phyloP scores from a whole-genome alignment of 2,113 vertebrate genomes.

The Pteropus alecto region DNA sequence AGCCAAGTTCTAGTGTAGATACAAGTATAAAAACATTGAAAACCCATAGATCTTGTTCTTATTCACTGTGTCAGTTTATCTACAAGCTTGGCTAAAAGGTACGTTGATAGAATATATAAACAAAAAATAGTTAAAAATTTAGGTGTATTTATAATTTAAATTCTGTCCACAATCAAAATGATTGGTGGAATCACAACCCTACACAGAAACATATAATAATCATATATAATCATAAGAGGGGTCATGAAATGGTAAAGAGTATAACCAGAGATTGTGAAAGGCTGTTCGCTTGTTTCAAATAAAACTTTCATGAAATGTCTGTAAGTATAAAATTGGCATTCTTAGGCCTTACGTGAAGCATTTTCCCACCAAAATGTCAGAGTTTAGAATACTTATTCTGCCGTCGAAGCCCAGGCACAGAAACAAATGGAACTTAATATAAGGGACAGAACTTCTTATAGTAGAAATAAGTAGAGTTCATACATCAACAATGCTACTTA shows the following conservation, averaged over 20 bases:
- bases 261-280: neutral
- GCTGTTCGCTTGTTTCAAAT: neutral
- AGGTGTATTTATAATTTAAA: neutral
- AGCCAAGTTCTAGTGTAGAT: neutral
- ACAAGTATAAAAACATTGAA: neutral
- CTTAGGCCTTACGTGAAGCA: neutral
- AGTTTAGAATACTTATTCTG: neutral
- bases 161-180: neutral
- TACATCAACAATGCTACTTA: neutral
- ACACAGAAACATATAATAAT: neutral
- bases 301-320: neutral
- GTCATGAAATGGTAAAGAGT: neutral
- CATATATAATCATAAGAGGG: neutral
- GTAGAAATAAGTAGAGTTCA: neutral
- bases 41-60: neutral
- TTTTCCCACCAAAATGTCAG: neutral
- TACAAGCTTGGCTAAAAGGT: neutral
- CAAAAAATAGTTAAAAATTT: neutral
- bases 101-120: neutral
- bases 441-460: neutral
- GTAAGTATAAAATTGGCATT: neutral
- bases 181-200: neutral
- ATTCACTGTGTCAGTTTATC: neutral
- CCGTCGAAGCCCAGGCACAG: neutral
- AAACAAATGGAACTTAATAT: neutral